Evolutionary conservation across 2,113 vertebrate species (phyloP).

Genomic region (Prunella himalayana): DNA sequence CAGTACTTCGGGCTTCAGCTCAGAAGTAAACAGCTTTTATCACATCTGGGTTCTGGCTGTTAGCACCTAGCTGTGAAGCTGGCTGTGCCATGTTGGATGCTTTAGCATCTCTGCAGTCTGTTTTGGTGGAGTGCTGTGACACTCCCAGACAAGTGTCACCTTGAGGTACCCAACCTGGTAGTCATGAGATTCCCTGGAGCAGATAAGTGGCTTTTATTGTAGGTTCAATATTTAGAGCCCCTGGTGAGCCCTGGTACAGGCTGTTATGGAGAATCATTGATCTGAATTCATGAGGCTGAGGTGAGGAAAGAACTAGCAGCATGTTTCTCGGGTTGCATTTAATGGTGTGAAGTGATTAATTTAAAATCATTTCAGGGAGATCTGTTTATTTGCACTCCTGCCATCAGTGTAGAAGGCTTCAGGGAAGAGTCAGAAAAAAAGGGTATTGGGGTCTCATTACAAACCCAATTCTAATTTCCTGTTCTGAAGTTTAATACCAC

Average conservation of each 20-base stretch:
- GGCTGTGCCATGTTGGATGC: not conserved
- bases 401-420: not conserved
- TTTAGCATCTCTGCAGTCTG: not conserved
- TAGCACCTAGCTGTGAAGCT: not conserved
- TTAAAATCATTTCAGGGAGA: not conserved
- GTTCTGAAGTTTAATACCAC: not conserved
- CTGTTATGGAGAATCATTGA: not conserved
- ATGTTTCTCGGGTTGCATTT: not conserved
- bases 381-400: not conserved
- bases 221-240: not conserved
- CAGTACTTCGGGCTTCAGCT: not conserved
- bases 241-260: not conserved
- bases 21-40: not conserved
- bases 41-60: not conserved
- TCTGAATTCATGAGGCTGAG: not conserved
- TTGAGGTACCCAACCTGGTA: not conserved
- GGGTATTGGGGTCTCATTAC: not conserved
- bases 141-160: not conserved
- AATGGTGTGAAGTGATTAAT: not conserved
- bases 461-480: not conserved
- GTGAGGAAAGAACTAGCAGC: not conserved
- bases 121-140: not conserved
- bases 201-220: conserved; percentile 1
- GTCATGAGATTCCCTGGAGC: not conserved
- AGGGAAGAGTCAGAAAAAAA: not conserved